Conservation (phyloP, 2,888 invertebrate genomes). For the Drosophila nr. perissopoda region DNA sequence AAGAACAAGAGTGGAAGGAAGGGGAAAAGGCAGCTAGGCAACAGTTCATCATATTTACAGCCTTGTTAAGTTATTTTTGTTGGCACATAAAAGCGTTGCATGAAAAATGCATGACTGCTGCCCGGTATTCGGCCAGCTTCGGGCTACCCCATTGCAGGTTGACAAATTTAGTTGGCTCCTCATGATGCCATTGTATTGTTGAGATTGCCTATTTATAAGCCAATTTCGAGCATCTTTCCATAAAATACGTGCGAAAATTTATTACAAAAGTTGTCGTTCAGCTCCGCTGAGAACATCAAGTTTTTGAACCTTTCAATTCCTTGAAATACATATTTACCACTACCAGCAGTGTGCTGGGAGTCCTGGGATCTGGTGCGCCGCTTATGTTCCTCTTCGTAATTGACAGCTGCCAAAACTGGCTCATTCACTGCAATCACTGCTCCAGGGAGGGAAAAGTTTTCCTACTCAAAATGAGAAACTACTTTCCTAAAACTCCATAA, state of each 20-base stretch:
- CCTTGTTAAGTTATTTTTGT: conserved; percentile 76
- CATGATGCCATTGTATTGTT: conserved; percentile 23
- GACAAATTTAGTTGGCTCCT: conserved; percentile 37
- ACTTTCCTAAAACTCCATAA: conserved; percentile 47
- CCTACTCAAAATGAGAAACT: conserved; percentile 38
- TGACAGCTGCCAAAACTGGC: conserved; percentile 31
- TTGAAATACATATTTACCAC: conserved; percentile 1
- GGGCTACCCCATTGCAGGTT: conserved; percentile 7
- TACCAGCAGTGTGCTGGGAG: neutral
- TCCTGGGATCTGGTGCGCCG: neutral
- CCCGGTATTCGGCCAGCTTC: neutral
- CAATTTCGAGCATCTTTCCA: conserved; percentile 62
- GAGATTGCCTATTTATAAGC: conserved; percentile 76
- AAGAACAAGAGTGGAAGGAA: neutral
- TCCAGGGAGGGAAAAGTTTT: conserved; percentile 23
- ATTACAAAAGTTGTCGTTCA: conserved; percentile 51
- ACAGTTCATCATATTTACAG: conserved; percentile 77
- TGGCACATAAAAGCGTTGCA: conserved; percentile 60
- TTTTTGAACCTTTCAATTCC: conserved; percentile 46
- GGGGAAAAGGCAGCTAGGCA: conserved; percentile 40
- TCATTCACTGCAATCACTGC: conserved; percentile 8
- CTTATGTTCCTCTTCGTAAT: conserved; percentile 23
- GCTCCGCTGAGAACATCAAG: conserved; percentile 36
- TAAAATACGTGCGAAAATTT: conserved; percentile 41
- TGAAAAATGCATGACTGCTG: conserved; percentile 70